A percentile compares a stretch with the other conserved stretches of the same genome.
phyloP scores from a whole-genome alignment of 2,113 vertebrate species.

The Caracal caracal region DNA sequence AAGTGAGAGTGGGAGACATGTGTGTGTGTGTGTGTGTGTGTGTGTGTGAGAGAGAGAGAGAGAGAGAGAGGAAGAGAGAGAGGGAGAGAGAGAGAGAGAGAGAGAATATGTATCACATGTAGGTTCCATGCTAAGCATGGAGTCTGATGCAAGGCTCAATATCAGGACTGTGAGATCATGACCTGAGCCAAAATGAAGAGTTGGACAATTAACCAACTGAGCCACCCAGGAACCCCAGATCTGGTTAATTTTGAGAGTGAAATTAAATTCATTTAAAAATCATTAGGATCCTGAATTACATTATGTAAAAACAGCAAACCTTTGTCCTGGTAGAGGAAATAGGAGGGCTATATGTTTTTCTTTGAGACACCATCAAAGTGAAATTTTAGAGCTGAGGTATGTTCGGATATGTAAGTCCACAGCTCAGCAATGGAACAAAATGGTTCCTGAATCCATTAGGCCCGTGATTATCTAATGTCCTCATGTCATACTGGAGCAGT shows the following conservation, averaged over 20 bases:
- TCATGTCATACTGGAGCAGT: background rate
- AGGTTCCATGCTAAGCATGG: too few relatives aligned
- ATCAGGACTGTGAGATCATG: too few relatives aligned
- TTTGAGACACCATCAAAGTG: background rate
- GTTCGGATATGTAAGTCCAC: background rate
- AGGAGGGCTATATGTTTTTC: background rate
- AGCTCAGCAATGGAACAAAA: background rate
- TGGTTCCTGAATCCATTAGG: background rate
- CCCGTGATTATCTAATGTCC: background rate
- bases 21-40: too few relatives aligned
- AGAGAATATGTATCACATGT: too few relatives aligned
- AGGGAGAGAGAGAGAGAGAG: too few relatives aligned
- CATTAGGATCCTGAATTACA: background rate
- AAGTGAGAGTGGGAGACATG: too few relatives aligned
- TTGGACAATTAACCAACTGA: too few relatives aligned
- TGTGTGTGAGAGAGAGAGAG: too few relatives aligned
- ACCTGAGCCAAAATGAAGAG: too few relatives aligned
- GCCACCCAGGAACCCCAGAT: background rate
- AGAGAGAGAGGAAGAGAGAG: too few relatives aligned
- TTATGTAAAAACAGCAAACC: background rate
- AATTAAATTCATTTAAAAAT: background rate
- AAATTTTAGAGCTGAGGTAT: background rate
- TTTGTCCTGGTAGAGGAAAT: background rate
- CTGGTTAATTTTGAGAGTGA: slow-evolving; percentile 2
- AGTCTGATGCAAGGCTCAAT: too few relatives aligned